Conservation (phyloP, 2,113 vertebrate genomes). For the Eupsittula cactorum region DNA sequence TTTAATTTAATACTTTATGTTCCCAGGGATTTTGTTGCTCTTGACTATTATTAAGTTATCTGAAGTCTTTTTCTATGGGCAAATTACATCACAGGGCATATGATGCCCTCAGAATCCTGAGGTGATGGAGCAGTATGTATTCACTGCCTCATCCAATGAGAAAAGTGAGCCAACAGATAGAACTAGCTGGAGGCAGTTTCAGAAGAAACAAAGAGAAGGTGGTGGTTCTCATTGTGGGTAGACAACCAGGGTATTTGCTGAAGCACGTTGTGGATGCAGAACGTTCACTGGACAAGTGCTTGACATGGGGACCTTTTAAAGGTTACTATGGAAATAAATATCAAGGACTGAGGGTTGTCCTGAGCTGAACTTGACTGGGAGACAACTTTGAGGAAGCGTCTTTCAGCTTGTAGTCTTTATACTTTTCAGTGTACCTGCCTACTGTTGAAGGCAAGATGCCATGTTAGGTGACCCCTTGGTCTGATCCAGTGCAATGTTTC, state of each 20-base stretch:
- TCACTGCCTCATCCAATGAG: background rate
- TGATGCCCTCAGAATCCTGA: background rate
- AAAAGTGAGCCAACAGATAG: background rate
- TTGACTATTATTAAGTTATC: background rate
- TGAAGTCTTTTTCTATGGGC: background rate
- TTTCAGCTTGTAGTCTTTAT: background rate
- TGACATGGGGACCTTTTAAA: background rate
- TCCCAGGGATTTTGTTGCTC: background rate
- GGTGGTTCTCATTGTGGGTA: accelerated
- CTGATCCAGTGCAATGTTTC: background rate
- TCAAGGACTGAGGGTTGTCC: background rate
- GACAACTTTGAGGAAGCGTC: background rate
- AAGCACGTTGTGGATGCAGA: background rate
- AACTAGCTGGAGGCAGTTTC: background rate
- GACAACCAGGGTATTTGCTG: background rate
- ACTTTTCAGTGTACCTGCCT: background rate
- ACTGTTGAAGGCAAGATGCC: background rate
- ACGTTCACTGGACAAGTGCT: background rate
- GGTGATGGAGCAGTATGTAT: background rate
- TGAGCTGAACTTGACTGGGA: background rate
- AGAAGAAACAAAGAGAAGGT: background rate
- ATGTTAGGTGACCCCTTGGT: background rate
- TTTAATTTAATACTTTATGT: background rate
- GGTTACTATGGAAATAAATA: background rate
- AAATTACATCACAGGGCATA: background rate